Percentiles rank a stretch among this genome's conserved stretches.
phyloP scores from a whole-genome alignment of 2,113 vertebrate species.

The Sander vitreus region DNA sequence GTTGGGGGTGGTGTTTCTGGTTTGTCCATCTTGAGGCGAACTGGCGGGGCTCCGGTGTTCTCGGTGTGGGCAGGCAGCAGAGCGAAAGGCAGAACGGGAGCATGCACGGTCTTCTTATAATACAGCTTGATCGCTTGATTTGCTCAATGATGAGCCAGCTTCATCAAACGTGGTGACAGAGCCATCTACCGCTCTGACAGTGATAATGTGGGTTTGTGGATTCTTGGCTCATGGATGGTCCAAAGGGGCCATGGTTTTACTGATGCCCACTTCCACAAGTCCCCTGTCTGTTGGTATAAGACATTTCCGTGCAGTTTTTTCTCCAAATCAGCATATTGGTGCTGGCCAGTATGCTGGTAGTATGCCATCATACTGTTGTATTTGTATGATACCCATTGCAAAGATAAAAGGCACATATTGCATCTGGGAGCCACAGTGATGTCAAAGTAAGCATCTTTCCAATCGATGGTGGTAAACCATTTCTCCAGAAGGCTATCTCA shows the following conservation, averaged over 20 bases:
- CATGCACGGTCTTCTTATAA: too few species aligned
- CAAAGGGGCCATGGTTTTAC: constrained; percentile 31
- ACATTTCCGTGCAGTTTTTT: constrained; percentile 14
- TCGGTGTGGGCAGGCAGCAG: too few species aligned
- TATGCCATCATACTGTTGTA: background rate
- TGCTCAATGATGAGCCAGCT: too few species aligned
- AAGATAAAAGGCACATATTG: constrained; percentile 3
- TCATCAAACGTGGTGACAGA: too few species aligned
- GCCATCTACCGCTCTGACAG: too few species aligned
- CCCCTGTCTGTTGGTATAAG: constrained; percentile 32
- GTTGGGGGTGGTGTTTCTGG: too few species aligned
- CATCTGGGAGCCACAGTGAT: constrained; percentile 5
- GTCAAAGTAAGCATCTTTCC: constrained; percentile 26
- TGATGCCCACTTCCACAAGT: constrained; percentile 24
- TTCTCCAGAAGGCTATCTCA: constrained; percentile 31
- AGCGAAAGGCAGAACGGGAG: too few species aligned
- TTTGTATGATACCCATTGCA: constrained; percentile 5
- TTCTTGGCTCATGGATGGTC: constrained; percentile 33
- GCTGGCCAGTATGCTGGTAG: background rate
- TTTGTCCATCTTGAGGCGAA: too few species aligned
- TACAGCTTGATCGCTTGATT: too few species aligned
- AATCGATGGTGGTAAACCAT: constrained; percentile 24
- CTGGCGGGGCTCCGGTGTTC: too few species aligned
- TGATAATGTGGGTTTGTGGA: background rate
- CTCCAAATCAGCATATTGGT: constrained; percentile 4